Evolutionary conservation across 2,113 vertebrate species (phyloP).

Genomic region (Caranx melampygus): DNA sequence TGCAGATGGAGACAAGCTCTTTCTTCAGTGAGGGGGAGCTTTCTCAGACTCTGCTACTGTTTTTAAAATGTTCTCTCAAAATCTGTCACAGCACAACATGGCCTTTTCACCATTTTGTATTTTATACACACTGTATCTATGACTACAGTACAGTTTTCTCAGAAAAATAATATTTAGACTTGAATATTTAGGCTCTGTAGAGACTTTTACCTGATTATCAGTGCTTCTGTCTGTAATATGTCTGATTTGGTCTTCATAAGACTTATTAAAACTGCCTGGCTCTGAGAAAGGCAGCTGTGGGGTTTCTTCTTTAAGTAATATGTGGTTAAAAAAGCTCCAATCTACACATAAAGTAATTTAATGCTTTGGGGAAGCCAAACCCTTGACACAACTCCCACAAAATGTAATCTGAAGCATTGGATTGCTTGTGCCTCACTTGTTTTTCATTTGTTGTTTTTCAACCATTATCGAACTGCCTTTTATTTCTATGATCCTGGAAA

Average conservation of each 20-base stretch:
- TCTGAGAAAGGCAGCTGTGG: slow-evolving; percentile 20
- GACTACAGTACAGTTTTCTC: slow-evolving; percentile 42
- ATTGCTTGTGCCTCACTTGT: no score
- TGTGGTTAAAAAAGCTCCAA: not conserved
- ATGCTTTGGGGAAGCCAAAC: no score
- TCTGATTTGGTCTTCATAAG: slow-evolving; percentile 78
- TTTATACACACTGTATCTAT: slow-evolving; percentile 39
- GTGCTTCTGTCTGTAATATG: slow-evolving; percentile 42
- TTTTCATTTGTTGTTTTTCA: no score
- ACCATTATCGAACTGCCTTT: no score
- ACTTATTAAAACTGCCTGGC: slow-evolving; percentile 66
- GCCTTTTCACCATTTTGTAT: slow-evolving; percentile 48
- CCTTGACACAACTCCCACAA: no score
- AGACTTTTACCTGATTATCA: slow-evolving; percentile 38
- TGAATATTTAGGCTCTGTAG: not conserved
- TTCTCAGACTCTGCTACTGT: not conserved
- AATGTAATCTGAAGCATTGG: no score
- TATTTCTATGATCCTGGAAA: no score
- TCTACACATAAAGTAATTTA: no score
- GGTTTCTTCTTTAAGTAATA: not conserved
- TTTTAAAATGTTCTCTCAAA: slow-evolving; percentile 28
- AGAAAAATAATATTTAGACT: slow-evolving; percentile 1
- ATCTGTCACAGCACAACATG: not conserved
- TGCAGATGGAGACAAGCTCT: not conserved
- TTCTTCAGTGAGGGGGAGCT: not conserved